Base-by-base conservation (phyloP, 2,888 invertebrate genomes). In the Achlya flavicornis region DNA sequence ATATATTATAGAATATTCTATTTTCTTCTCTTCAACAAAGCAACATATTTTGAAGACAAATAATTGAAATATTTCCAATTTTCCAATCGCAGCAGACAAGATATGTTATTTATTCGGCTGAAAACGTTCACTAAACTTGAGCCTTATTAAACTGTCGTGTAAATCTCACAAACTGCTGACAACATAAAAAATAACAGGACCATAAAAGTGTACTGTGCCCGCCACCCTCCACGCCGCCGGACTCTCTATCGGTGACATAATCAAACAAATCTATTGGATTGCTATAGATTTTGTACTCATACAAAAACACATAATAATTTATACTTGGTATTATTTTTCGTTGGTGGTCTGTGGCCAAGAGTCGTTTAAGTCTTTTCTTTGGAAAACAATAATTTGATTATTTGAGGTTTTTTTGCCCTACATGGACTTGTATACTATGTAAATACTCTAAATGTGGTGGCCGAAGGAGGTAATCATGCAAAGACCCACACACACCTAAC, bases 101-200 rank as follows among this genome's bases (percentile, higher is more conserved):
- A 53, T 53, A 53, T 19, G 53, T 16, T 53, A 53, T 53, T 19
- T 19, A 10, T 67, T 68, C 66, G 64, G 65, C 64, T 61, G 67
- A 69, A 79, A 77, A 79, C 76, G 74, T 76, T 67, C 72, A 64
- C 64, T 67, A 73, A 74, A 77, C 76, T 74, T 73, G 77, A 78
- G 75, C 75, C 78, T 81, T 81, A 81, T 82, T 81, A 81, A 74
- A 80, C 71, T 80, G 79, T 75, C 75, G 73, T 78, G 78, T 81
- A 81, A 83, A 81, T 84, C 74, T 77, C 77, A 79, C 75, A 78
- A 78, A 88, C 80, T 84, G 84, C 79, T 81, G 81, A 81, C 80
- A 76, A 81, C 85, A 90, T 90, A 90, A 90, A 90, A 90, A 90
- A 89, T 89, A 90, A 90, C 87, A 85, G 85, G 83, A 71, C 76